Percentiles rank a stretch among this genome's conserved stretches.
Evolutionary conservation across 2,113 vertebrate genomes (phyloP).

Genomic region (Phylloscopus whistleri): DNA sequence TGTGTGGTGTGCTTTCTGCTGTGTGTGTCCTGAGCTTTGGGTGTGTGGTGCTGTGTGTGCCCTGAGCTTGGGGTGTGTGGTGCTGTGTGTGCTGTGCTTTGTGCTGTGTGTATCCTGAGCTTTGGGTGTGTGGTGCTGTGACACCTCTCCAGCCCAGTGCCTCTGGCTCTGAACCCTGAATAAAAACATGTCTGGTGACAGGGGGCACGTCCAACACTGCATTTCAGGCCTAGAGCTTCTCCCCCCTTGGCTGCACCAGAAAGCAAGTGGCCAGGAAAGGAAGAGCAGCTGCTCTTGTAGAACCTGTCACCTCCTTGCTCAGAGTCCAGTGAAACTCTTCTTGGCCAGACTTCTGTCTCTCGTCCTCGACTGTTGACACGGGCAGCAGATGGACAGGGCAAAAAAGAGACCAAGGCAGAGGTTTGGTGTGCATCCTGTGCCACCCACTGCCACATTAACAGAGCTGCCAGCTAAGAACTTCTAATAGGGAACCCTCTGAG

Average conservation of each 20-base stretch:
- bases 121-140: no score
- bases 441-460: neutral
- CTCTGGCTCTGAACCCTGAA: neutral
- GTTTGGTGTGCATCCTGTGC: neutral
- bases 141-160: neutral
- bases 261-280: neutral
- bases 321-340: neutral
- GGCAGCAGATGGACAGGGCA: neutral
- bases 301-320: neutral
- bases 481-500: neutral
- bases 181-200: neutral
- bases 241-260: neutral
- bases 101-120: no score
- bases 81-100: no score
- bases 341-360: neutral
- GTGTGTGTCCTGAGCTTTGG: accelerated
- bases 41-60: neutral
- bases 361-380: accelerated
- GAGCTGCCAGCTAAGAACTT: neutral
- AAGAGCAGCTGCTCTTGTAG: neutral
- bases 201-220: accelerated
- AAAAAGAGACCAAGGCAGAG: neutral
- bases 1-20: no score
- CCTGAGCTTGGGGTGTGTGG: no score
- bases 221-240: neutral